Conservation (phyloP, 2,888 invertebrate species). For the Sycophila texana region DNA sequence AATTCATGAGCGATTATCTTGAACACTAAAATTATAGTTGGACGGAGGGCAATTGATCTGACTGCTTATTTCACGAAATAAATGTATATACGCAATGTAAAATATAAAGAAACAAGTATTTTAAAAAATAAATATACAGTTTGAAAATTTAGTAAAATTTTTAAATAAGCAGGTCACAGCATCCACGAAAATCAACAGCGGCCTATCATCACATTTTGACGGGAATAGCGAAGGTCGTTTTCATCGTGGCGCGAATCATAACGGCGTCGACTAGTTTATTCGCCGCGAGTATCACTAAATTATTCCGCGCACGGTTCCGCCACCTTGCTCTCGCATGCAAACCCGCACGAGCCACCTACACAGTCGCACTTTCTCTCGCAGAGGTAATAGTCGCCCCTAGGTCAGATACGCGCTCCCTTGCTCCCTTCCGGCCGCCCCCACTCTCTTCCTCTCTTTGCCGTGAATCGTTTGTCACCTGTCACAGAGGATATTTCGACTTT, state of each 20-base stretch:
- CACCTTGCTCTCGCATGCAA: neutral
- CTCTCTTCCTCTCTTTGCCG: neutral
- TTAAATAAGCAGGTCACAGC: too few relatives aligned
- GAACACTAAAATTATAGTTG: too few relatives aligned
- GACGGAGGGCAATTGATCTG: too few relatives aligned
- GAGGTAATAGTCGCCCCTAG: conserved; percentile 21
- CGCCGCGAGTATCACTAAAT: conserved; percentile 37
- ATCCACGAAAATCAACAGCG: too few relatives aligned
- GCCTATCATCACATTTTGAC: conserved; percentile 10
- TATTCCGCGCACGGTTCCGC: conserved; percentile 33
- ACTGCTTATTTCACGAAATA: too few relatives aligned
- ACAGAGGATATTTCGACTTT: conserved; percentile 34
- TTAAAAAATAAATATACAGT: too few relatives aligned
- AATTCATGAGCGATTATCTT: too few relatives aligned
- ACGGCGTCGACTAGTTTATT: conserved; percentile 15
- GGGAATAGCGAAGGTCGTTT: conserved; percentile 19
- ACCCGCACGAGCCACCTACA: neutral
- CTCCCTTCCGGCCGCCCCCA: too few relatives aligned
- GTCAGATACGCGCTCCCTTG: conserved; percentile 4
- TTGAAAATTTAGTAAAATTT: too few relatives aligned
- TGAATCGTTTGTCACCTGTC: conserved; percentile 61
- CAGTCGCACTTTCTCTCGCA: neutral
- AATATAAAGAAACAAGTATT: too few relatives aligned
- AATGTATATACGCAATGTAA: too few relatives aligned
- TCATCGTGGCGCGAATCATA: neutral